Conservation (phyloP, 1,140 invertebrate species). For the Vanessa tameamea region DNA sequence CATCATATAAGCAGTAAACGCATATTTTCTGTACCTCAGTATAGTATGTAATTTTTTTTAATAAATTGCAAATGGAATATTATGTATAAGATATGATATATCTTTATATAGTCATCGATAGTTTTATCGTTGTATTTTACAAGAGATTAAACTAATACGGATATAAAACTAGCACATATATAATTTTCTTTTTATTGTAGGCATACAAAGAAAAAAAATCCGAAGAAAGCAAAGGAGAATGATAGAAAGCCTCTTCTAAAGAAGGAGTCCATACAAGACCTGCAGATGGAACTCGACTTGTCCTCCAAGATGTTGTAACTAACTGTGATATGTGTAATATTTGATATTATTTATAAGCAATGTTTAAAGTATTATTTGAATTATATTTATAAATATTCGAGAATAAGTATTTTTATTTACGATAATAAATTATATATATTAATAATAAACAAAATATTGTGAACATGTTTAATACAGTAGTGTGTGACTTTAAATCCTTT, state of each 20-base stretch:
- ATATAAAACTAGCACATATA: too few relatives aligned
- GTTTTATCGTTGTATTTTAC: too few relatives aligned
- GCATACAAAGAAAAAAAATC: constrained; percentile 80
- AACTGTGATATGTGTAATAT: constrained; percentile 67
- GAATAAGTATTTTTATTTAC: constrained; percentile 17
- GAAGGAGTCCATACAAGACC: constrained; percentile 79
- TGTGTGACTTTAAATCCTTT: too few relatives aligned
- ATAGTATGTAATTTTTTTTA: too few relatives aligned
- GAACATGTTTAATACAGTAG: too few relatives aligned
- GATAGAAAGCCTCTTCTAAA: constrained; percentile 81
- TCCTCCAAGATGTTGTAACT: constrained; percentile 77
- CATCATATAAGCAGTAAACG: neutral
- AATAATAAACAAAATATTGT: too few relatives aligned
- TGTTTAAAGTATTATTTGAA: constrained; percentile 68
- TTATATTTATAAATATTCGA: constrained; percentile 63
- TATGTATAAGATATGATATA: too few relatives aligned
- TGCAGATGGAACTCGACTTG: constrained; percentile 73
- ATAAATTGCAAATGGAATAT: too few relatives aligned
- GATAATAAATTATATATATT: too few relatives aligned
- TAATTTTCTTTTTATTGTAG: constrained; percentile 44
- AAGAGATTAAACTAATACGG: too few relatives aligned
- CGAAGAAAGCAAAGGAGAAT: constrained; percentile 82
- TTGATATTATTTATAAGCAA: constrained; percentile 59
- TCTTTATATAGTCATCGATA: too few relatives aligned
- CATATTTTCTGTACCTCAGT: too few relatives aligned